Evolutionary conservation across 2,888 invertebrate species (phyloP), one percentile per base, ranked within the genome.

Genomic region (Pimpla rufipes): DNA sequence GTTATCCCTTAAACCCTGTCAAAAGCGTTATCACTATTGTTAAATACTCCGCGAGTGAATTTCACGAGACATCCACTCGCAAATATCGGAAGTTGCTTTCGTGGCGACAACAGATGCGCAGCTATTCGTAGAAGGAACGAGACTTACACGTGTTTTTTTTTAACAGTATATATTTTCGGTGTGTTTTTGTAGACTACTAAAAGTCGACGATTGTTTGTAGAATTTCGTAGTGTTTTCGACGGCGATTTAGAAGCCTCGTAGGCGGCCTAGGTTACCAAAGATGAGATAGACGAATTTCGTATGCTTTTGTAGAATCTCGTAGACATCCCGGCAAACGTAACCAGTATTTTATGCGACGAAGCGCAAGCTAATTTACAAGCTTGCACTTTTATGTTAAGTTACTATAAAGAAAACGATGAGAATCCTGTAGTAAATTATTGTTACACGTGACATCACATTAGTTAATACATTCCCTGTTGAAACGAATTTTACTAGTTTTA

Each of bases 381-480:
- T 77, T 67, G 21, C 18, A 6, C 45, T 16, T 50, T 57, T 18
- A 21, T 62, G 16, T 70, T 73, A 42, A 73, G 57, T 77, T 42
- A 59, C 35, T 37, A n/a, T 42, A 64, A 71, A 50, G 21, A 11
- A 64, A 50, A 37, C 45, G 18, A 37, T 35, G 23, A 21, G 13
- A 74, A 71, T 59, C 59, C 71, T 68, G 71, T 80, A 80, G 80
- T 45, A 52, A 76, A 62, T 77, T 64, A 77, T 83, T 80, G 80
- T 83, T 83, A 74, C 29, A 10, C 57, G 35, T 37, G 62, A 37
- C 18, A 37, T 62, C 47, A 57, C 37, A 16, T 66, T 83, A 83
- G 76, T 77, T 79, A 76, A 75, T 79, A 79, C 83, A 79, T 83
- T 83, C 76, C 83, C 79, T 73, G 45, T 79, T 79, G 18, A 71